phyloP scores from a whole-genome alignment of 2,113 vertebrate genomes.

The Naja naja region DNA sequence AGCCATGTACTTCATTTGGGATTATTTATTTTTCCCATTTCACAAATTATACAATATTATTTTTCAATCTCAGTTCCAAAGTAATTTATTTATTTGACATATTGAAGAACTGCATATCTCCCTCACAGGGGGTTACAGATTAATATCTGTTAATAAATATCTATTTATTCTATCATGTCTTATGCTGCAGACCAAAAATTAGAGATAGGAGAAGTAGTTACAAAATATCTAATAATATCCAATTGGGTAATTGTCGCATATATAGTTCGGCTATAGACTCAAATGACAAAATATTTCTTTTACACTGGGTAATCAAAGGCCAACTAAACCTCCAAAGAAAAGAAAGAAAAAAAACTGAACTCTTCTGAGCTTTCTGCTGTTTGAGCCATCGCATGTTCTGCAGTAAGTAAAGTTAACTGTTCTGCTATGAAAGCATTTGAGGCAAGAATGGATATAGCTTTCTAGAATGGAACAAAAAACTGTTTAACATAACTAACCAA shows the following conservation, averaged over 20 bases:
- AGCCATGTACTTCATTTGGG: background rate
- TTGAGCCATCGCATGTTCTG: background rate
- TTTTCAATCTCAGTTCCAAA: background rate
- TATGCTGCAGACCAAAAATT: background rate
- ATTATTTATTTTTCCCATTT: background rate
- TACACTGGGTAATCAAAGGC: background rate
- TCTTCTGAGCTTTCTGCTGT: background rate
- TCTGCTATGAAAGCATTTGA: background rate
- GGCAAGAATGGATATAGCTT: background rate
- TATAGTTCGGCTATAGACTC: background rate
- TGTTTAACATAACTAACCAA: background rate
- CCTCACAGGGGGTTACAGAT: background rate
- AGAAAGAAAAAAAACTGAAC: background rate
- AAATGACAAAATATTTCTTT: background rate
- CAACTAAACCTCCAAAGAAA: background rate
- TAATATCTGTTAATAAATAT: background rate
- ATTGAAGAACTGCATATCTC: too few species aligned
- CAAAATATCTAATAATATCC: background rate
- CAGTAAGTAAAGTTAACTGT: background rate
- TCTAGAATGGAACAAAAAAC: background rate
- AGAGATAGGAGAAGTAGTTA: background rate
- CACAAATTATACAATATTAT: background rate
- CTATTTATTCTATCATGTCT: background rate
- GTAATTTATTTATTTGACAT: background rate
- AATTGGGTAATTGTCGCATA: background rate